Evolutionary conservation across 2,797 vertebrate species (phyloP).

Genomic region (Lepidocolaptes lacrymiger): DNA sequence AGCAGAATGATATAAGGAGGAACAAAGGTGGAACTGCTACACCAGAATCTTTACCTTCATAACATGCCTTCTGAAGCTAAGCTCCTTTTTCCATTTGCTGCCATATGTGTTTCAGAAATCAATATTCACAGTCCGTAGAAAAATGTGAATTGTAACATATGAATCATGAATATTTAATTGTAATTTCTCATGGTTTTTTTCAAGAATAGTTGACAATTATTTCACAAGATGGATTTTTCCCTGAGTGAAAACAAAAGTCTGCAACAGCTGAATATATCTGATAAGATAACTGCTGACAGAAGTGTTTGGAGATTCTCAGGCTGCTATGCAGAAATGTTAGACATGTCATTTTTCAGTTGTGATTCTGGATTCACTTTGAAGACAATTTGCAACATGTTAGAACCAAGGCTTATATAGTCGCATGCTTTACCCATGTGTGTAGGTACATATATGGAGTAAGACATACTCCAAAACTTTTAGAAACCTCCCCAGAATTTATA

Average conservation of each 20-base stretch:
- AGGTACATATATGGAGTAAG: neutral
- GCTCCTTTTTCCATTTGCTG: neutral
- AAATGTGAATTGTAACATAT: neutral
- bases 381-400: neutral
- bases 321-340: constrained; percentile 32
- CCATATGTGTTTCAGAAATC: neutral
- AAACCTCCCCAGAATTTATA: neutral
- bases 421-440: neutral
- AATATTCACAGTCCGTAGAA: neutral
- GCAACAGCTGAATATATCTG: constrained; percentile 45
- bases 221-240: constrained; percentile 20
- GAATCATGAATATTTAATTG: constrained; percentile 26
- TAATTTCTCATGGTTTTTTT: constrained; percentile 17
- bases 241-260: neutral
- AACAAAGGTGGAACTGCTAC: neutral
- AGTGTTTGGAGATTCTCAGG: neutral
- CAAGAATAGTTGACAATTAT: constrained; percentile 37
- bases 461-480: neutral
- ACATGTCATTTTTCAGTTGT: constrained; percentile 7
- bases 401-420: neutral
- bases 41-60: neutral
- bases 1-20: neutral
- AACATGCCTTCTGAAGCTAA: neutral
- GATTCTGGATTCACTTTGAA: constrained; percentile 18
- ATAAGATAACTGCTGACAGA: constrained; percentile 40